Evolutionary conservation across 2,888 invertebrate genomes (phyloP), one percentile per base, ranked within the genome.

Genomic region (Morinoia aosen): DNA sequence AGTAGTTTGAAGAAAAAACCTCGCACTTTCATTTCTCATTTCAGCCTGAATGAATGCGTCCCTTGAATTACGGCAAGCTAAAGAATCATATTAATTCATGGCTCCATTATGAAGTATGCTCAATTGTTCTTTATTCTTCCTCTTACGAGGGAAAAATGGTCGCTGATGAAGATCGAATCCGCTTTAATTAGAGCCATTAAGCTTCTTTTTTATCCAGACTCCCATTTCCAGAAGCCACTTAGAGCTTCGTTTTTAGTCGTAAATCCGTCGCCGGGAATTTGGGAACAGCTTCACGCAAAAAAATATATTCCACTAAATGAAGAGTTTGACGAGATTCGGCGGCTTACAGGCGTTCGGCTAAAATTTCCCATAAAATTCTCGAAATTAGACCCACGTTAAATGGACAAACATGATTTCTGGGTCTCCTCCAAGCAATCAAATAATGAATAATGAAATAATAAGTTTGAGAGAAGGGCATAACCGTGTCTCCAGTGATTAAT

Each of bases 131-230:
- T 76, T 76, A 10, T 76, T 76, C 76, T 76, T 33, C 25, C 33
- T 33, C 76, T 76, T 76, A 33, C 25, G 40, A 90, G 88, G 11
- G n/a, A 90, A 90, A 90, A 90, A 48, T 48, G 33, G 39, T 90
- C 90, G 12, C 39, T 40, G 90, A 90, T 90, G 48, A 90, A 90
- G 90, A 48, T 48, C 48, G 90, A 90, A 48, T 90, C 48, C 90
- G 40, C 40, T 90, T 90, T 39, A 90, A 90, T 90, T 90, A 90
- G 48, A 90, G 33, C 90, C 90, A 90, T 90, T 39, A 90, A 90
- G 39, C 48, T 10, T 90, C 90, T 90, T 90, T 90, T 90, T 88
- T 40, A 39, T 10, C 40, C 40, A 90, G 39, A 40, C 48, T 40
- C 40, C 48, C 90, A 90, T 90, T 40, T 90, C 48, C 48, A 48